These are phyloP conservation scores for Epistrophe eligans DNA, from an alignment of 2,888 invertebrate species.

Conservation along the genomic window DNA sequence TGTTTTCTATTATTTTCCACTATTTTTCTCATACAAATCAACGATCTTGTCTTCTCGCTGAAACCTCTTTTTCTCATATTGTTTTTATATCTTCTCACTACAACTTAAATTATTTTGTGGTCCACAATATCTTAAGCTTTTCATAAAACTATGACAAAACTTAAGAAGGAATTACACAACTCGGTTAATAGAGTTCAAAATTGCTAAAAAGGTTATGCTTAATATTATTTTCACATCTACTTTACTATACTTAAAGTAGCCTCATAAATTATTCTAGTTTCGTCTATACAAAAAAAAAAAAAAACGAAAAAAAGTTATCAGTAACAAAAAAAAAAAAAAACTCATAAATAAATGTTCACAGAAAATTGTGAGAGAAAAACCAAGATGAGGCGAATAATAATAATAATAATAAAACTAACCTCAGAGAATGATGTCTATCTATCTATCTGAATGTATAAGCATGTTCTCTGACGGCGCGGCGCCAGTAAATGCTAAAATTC, in stretches of 20 bases:
- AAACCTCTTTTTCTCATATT: too few species aligned
- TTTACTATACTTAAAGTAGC: neutral
- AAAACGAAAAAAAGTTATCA: neutral
- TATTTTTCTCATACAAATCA: too few species aligned
- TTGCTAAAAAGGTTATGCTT: too few species aligned
- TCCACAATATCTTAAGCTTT: too few species aligned
- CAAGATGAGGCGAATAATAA: constrained; percentile 72
- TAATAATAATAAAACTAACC: constrained; percentile 75
- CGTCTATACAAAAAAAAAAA: neutral
- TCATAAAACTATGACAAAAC: too few species aligned
- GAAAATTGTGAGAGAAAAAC: constrained; percentile 38
- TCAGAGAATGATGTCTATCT: constrained; percentile 74
- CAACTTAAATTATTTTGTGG: too few species aligned
- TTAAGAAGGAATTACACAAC: too few species aligned
- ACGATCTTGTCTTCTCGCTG: too few species aligned
- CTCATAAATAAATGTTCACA: constrained; percentile 63
- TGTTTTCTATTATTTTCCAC: too few species aligned
- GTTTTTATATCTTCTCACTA: too few species aligned
- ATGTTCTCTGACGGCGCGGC: constrained; percentile 63
- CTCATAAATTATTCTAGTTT: neutral
- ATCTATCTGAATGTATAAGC: constrained; percentile 4
- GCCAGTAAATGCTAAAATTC: constrained; percentile 49
- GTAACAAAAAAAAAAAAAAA: constrained; percentile 1
- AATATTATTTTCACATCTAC: neutral
- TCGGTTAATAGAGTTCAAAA: too few species aligned